Evolutionary conservation across 2,113 vertebrate species (phyloP).

Genomic region (Mungos mungo): DNA sequence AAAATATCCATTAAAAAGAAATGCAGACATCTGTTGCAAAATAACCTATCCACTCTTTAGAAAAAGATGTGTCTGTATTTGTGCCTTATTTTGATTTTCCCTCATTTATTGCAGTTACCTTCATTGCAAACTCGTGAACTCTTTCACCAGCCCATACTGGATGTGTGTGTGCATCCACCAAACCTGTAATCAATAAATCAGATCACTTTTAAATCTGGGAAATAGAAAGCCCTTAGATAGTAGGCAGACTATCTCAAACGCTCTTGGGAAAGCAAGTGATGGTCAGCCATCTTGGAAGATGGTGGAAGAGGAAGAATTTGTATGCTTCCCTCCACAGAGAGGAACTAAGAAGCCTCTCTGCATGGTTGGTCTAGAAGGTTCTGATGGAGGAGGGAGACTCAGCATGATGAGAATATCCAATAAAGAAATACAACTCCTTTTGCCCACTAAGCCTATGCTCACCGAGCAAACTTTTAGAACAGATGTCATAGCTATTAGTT

Average conservation of each 20-base stretch:
- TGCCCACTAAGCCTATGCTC: neutral
- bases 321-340: neutral
- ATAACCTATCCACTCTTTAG: neutral
- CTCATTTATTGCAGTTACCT: slow-evolving; percentile 86
- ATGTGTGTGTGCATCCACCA: slow-evolving; percentile 97
- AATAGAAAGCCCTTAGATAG: neutral
- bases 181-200: slow-evolving; percentile 86
- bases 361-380: neutral
- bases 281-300: neutral
- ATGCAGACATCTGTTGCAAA: neutral
- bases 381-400: neutral
- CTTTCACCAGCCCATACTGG: slow-evolving; percentile 98
- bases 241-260: fast-evolving
- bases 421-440: neutral
- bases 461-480: neutral
- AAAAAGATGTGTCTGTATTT: neutral
- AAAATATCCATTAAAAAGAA: neutral
- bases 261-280: neutral
- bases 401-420: neutral
- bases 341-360: neutral
- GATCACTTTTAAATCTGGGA: neutral
- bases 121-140: slow-evolving; percentile 98
- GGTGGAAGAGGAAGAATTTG: neutral
- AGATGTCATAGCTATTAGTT: neutral
- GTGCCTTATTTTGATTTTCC: slow-evolving; percentile 14